These are phyloP conservation scores for Morone chrysops DNA, from an alignment of 2,113 vertebrate species.

Conservation along the genomic window DNA sequence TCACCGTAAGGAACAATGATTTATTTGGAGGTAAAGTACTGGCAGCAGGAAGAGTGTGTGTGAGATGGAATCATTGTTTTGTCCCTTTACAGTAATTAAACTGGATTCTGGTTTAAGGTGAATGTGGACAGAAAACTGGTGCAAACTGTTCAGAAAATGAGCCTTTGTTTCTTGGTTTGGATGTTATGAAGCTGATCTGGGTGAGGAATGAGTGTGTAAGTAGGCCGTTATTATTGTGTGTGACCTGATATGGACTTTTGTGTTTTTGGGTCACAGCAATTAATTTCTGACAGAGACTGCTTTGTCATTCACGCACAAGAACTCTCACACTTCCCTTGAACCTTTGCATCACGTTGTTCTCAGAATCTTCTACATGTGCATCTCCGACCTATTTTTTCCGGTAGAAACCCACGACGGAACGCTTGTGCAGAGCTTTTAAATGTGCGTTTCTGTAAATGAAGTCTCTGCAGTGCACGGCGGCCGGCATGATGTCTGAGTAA, in stretches of 20 bases:
- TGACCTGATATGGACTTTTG: not conserved
- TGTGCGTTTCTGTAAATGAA: not conserved
- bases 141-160: not conserved
- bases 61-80: not conserved
- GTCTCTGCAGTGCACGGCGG: not conserved
- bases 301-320: not conserved
- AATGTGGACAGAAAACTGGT: no score
- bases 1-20: not conserved
- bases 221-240: not conserved
- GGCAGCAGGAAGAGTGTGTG: not conserved
- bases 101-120: no score
- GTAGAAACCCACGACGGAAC: not conserved
- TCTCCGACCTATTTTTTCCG: not conserved
- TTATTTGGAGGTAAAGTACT: not conserved
- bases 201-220: not conserved
- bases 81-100: not conserved
- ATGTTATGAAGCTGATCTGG: not conserved
- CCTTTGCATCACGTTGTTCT: not conserved
- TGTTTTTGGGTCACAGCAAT: constrained; percentile 19
- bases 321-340: not conserved
- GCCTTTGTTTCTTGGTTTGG: not conserved
- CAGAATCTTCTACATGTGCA: not conserved
- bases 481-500: constrained; percentile 15
- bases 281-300: constrained; percentile 13
- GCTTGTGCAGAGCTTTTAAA: not conserved